Base-by-base conservation (phyloP, 2,797 vertebrate genomes). In the Momotus momota region DNA sequence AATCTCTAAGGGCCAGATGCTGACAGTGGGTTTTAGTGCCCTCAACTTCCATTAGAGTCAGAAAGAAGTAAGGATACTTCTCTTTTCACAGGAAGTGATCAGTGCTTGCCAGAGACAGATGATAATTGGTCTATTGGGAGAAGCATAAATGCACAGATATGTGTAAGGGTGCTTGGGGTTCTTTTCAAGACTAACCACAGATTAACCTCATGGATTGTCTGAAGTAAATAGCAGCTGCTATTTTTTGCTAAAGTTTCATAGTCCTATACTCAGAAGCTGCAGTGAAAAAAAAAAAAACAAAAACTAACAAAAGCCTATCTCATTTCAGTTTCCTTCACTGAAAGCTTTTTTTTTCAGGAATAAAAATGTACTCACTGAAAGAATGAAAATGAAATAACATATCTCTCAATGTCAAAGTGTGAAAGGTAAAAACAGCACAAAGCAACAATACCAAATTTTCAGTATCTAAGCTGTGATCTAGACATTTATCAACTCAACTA, bases 1-100 rank as follows among this genome's bases (percentile, higher is more conserved):
- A 96, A 92, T 92, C 87, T 93, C 71, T 54, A 65, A 78, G 61
- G 89, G n/a, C 65, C 89, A 75, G 81, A 95, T 90, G 82, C 85
- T 89, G 75, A 67, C 35, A 57, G 64, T 43, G 51, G 43, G 52
- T 49, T 88, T 94, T 82, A 29, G 4, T 58, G 75, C 72, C 67
- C 65, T 81, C 81, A 57, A 0, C 49, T 81, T 96, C 93, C 88
- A 93, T 74, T 52, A 57, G 26, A 89, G 38, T 88, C 73, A 94
- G 82, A 86, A 91, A 66, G 1, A 62, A 35, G 57, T 1, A 11
- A 81, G 55, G 80, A 70, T 65, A 31, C 40, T 64, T 70, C 41
- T 81, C 26, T 35, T 73, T 88, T 51, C 0, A 2, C 54, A 55
- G 88, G 38, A 85, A 86, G 83, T 16, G 55, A 88, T 88, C 82